Evolutionary conservation across 2,113 vertebrate genomes (phyloP), one percentile per base, ranked within the genome.

Genomic region (Phalacrocorax carbo): DNA sequence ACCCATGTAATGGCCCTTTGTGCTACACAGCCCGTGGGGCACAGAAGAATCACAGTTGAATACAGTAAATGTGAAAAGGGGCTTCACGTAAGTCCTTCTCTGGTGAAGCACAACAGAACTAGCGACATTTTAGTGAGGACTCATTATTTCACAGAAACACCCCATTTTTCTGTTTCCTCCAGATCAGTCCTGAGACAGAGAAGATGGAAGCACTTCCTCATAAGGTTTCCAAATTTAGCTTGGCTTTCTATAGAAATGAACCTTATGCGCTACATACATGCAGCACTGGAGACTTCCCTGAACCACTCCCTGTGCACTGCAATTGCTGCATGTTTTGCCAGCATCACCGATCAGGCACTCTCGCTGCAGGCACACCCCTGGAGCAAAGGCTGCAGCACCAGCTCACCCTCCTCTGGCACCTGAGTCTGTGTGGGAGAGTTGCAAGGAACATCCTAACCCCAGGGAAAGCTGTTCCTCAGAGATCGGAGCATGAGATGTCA

Each of bases 401-500:
- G 34, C 48, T 91, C 77, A 49, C 44, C 44, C 54, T 64, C 61
- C 25, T 40, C 51, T 25, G 15, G 54, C 70, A 75, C 51, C 25
- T 0, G 1, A 23, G 21, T 8, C 32, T 15, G 13, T 11, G 15
- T 5, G 19, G 32, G 14, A 64, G 30, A 65, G 46, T 2, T 64
- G 34, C 26, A 22, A 84, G 60, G 32, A 88, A 26, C 3, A 6
- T 55, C 38, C 69, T 27, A 51, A n/a, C 27, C 55, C 21, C 42
- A 17, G 22, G 12, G n/a, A 27, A 89, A 78, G 46, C 30, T 16
- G 16, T 13, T n/a, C 17, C 34, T 60, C 36, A 51, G 46, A 78
- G 75, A 62, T 0, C 42, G 44, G 36, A 77, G 76, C 21, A n/a
- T 0, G 7, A 27, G 13, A 32, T 0, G 0, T 55, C 44, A 60